Conservation (phyloP, 2,888 invertebrate genomes). For the Drosophila neoperkinsi region DNA sequence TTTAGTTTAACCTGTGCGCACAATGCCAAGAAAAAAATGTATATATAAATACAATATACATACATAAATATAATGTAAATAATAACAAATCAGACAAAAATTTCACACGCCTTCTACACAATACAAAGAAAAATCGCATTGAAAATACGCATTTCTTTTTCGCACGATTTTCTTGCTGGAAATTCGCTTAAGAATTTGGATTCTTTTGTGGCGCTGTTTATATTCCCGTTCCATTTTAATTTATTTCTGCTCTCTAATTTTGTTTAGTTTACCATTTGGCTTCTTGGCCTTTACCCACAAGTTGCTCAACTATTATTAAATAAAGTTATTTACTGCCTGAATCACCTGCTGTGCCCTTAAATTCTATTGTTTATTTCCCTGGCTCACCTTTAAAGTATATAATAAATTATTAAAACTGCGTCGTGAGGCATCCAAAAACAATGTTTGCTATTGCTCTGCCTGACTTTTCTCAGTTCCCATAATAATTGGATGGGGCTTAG, state of each 20-base stretch:
- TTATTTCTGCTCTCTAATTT: conserved; percentile 11
- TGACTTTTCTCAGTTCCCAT: conserved; percentile 26
- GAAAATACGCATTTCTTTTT: conserved; percentile 6
- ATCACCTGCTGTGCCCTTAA: conserved; percentile 16
- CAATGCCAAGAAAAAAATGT: background rate
- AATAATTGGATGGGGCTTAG: background rate
- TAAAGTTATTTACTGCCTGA: conserved; percentile 1
- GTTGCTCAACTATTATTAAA: conserved; percentile 9
- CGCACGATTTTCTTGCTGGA: conserved; percentile 29
- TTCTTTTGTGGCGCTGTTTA: conserved; percentile 1
- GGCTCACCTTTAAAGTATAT: conserved; percentile 5
- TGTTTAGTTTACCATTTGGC: conserved; percentile 10
- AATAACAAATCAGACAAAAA: conserved; percentile 7
- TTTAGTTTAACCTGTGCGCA: conserved; percentile 8
- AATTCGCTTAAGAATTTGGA: conserved; percentile 31
- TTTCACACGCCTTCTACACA: conserved; percentile 36
- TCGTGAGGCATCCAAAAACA: background rate
- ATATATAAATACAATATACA: background rate
- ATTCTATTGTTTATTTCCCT: conserved; percentile 6
- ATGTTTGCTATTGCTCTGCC: conserved; percentile 19
- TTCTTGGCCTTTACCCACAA: background rate
- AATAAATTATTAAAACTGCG: conserved; percentile 10
- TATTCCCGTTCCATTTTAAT: conserved; percentile 13
- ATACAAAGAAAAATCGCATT: conserved; percentile 4
- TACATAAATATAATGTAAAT: conserved; percentile 1